Evolutionary conservation across 2,888 invertebrate genomes (phyloP).

Genomic region (Lasioglossum calceatum): DNA sequence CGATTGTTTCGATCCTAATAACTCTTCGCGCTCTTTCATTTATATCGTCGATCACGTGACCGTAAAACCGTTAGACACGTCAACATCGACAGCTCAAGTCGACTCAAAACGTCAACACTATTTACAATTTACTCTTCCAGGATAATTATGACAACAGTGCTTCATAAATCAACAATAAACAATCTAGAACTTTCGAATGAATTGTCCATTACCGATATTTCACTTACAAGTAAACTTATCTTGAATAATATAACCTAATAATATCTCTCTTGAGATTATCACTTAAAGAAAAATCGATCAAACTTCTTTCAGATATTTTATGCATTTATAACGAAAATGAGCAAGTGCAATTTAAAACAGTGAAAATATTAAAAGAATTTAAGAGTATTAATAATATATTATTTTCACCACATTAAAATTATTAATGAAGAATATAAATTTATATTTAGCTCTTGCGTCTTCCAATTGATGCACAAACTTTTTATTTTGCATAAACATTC

Average conservation of each 20-base stretch:
- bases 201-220: background rate
- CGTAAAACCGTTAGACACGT: background rate
- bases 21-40: conserved; percentile 2
- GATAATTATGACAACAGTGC: background rate
- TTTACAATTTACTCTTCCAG: background rate
- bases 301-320: background rate
- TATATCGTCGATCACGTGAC: conserved; percentile 18
- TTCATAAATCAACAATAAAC: background rate
- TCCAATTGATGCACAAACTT: too few species aligned
- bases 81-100: background rate
- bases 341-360: too few species aligned
- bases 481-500: too few species aligned
- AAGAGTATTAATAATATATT: too few species aligned
- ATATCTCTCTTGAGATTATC: background rate
- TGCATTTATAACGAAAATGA: too few species aligned
- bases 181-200: background rate
- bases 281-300: background rate
- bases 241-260: background rate
- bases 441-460: too few species aligned
- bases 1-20: background rate
- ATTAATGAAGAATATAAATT: too few species aligned
- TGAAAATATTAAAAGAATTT: too few species aligned
- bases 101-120: background rate
- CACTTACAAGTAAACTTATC: background rate
- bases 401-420: too few species aligned